Percentiles rank a stretch among this genome's conserved stretches.
Evolutionary conservation across 1,140 invertebrate species (phyloP).

Genomic region (Drosophila chauvacae): DNA sequence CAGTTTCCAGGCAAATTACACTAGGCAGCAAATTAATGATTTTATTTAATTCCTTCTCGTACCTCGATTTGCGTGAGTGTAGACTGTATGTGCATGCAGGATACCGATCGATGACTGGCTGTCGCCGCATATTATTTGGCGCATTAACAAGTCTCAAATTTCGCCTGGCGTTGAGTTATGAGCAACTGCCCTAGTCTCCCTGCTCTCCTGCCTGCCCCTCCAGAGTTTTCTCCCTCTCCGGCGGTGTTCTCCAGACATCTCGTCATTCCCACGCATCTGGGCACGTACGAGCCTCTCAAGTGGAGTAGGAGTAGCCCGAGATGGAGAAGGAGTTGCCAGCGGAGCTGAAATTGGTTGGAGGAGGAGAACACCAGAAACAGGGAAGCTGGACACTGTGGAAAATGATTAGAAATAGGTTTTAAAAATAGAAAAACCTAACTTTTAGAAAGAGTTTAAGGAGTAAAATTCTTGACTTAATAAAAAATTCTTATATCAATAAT

Average conservation of each 20-base stretch:
- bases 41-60: conserved; percentile 28
- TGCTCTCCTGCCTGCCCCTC: conserved; percentile 2
- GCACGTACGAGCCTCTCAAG: conserved; percentile 73
- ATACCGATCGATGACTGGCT: conserved; percentile 31
- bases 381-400: conserved; percentile 12
- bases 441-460: not conserved
- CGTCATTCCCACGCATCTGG: conserved; percentile 82
- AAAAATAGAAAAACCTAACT: too few relatives aligned
- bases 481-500: too few relatives aligned
- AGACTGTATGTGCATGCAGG: not conserved
- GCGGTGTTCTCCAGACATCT: conserved; percentile 51
- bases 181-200: conserved; percentile 44
- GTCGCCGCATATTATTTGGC: conserved; percentile 73
- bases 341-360: conserved; percentile 18
- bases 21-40: conserved; percentile 38
- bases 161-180: conserved; percentile 61
- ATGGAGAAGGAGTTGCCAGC: conserved; percentile 23
- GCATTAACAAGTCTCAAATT: conserved; percentile 79
- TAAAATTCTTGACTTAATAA: not conserved
- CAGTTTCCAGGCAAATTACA: conserved; percentile 17
- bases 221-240: conserved; percentile 17
- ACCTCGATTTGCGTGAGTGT: conserved; percentile 1
- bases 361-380: conserved; percentile 27
- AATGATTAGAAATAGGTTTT: not conserved
- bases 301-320: conserved; percentile 42